Evolutionary conservation across 2,797 vertebrate species (phyloP).

Genomic region (Pseudomugil gertrudae): DNA sequence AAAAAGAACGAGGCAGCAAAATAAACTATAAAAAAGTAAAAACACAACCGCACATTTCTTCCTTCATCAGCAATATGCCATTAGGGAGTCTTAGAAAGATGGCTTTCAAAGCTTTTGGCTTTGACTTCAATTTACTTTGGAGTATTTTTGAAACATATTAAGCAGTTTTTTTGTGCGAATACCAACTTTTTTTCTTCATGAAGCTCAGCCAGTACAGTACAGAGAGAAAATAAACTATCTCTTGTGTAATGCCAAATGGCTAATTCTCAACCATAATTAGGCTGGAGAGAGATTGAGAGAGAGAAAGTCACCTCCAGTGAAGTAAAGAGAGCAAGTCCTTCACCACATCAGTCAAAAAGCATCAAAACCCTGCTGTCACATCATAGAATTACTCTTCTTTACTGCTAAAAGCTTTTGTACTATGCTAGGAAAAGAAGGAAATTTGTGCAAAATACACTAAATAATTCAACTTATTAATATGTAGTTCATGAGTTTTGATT

Average conservation of each 20-base stretch:
- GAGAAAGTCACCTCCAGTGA: conserved; percentile 50
- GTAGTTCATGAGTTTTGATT: too few species aligned
- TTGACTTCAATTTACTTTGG: conserved; percentile 52
- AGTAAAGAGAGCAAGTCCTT: not conserved
- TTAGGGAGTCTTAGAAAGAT: conserved; percentile 31
- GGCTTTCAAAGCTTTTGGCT: conserved; percentile 42
- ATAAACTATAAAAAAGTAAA: not conserved
- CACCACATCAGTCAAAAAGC: not conserved
- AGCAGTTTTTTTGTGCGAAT: conserved; percentile 47
- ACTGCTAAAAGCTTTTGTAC: not conserved
- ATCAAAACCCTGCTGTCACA: not conserved
- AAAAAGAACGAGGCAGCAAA: conserved; percentile 55
- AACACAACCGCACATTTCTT: conserved; percentile 4
- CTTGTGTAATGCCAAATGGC: conserved; percentile 54
- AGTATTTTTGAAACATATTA: conserved; percentile 59
- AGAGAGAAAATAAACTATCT: conserved; percentile 32
- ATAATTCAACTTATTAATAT: too few species aligned
- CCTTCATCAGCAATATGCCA: conserved; percentile 25
- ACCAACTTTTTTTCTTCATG: conserved; percentile 24
- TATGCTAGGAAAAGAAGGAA: too few species aligned
- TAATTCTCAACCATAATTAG: conserved; percentile 38
- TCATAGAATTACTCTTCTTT: not conserved
- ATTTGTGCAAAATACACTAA: not conserved
- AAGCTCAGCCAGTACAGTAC: conserved; percentile 50
- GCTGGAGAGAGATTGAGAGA: conserved; percentile 1